Evolutionary conservation across 1,140 invertebrate genomes (phyloP), one percentile per base, ranked within the genome.

Genomic region (Catajapyx aquilonaris): DNA sequence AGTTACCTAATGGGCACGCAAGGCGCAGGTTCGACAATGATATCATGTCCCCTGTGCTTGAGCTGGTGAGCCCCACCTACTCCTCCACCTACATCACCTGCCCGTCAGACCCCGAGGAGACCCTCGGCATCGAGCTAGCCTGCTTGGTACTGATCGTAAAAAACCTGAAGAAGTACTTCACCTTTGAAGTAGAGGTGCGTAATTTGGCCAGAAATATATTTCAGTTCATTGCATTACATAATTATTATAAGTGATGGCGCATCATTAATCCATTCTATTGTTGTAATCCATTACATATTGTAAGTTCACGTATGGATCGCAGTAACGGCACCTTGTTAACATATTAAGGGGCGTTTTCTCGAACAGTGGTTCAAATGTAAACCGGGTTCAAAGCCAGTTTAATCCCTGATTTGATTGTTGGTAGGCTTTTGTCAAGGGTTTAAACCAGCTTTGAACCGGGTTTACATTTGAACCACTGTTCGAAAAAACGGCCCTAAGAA

Each of bases 11-110:
- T 62, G 69, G 60, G 1, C 64, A 69, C 44, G 71, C 73, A 31
- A 73, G 72, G 55, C 57, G 69, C 44, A 68, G 73, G 13, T 69
- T 68, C 45, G 69, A 71, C 49, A 68, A 71, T 48, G 69, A 73
- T 42, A 73, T 71, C 45, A 68, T 72, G 51, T 70, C 68, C 9
- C 50, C 68, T 36, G 67, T 73, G 7, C 58, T 71, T 44, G 69
- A 71, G 57, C 65, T 71, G 44, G 54, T 68, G 45, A 69, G 70
- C 32, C 63, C 64, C 36, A 71, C 73, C 59, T 68, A 72, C 45
- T 69, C 65, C 43, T 71, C 68, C 33, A 64, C 66, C 41, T 73
- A 53, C 47, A 69, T 71, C 41, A 65, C 63, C 32, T 72, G 69
- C 52, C 69, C 69, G 35, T 52, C 64, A 41, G 67, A 69, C 48